Conservation (phyloP, 2,113 vertebrate genomes). For the Suricata suricatta region DNA sequence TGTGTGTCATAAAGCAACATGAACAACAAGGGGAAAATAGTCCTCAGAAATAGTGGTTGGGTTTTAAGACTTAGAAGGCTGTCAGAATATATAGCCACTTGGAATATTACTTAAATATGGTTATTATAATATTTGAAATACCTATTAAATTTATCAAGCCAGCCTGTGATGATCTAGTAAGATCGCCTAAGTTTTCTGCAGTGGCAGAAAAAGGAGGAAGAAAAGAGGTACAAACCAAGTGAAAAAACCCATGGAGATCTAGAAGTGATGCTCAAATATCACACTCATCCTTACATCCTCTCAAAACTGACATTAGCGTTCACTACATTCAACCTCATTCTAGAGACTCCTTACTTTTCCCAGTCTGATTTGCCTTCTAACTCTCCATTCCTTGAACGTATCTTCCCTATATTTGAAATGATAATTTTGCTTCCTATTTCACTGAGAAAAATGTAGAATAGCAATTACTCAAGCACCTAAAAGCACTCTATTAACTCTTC, state of each 20-base stretch:
- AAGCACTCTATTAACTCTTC: not conserved
- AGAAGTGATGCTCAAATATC: not conserved
- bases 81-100: not conserved
- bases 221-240: not conserved
- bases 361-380: not conserved
- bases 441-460: not conserved
- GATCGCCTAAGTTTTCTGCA: not conserved
- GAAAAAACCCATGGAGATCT: not conserved
- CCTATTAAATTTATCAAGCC: not conserved
- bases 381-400: not conserved
- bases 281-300: not conserved
- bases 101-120: not conserved
- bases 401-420: not conserved
- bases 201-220: not conserved
- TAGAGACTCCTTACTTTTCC: not conserved
- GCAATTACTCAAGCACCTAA: not conserved
- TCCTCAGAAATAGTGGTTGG: not conserved
- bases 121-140: slow-evolving; percentile 21
- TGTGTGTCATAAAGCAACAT: not conserved
- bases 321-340: not conserved
- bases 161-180: not conserved
- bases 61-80: not conserved
- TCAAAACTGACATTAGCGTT: not conserved
- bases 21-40: not conserved
- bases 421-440: not conserved